These are phyloP conservation scores for Anagyrus pseudococci DNA, from an alignment of 2,888 invertebrate genomes.

Conservation along the genomic window DNA sequence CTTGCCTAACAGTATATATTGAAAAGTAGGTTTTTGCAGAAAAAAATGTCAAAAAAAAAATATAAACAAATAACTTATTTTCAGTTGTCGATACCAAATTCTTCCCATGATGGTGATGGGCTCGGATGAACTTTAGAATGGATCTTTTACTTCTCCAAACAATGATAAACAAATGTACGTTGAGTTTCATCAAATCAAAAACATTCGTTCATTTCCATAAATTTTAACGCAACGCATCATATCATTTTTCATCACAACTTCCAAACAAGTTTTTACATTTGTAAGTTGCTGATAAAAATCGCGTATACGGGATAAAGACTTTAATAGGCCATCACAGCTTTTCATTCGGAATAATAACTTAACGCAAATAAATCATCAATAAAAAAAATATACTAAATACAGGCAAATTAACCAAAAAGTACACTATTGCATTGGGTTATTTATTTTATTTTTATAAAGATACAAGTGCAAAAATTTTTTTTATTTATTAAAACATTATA, in stretches of 20 bases:
- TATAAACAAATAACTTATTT: conserved; percentile 34
- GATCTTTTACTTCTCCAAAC: conserved; percentile 26
- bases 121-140: conserved; percentile 38
- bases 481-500: neutral
- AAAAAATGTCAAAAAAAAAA: neutral
- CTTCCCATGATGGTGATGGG: conserved; percentile 39
- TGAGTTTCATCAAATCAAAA: conserved; percentile 22
- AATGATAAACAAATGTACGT: conserved; percentile 37
- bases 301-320: too few species aligned
- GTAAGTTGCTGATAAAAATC: too few species aligned
- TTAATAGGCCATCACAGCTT: too few species aligned
- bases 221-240: conserved; percentile 5
- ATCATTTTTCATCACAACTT: neutral
- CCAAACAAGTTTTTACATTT: conserved; percentile 1
- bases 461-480: neutral
- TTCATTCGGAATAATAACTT: neutral
- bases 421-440: neutral
- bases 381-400: neutral
- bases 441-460: neutral
- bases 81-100: conserved; percentile 41
- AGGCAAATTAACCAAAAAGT: neutral
- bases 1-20: too few species aligned
- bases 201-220: conserved; percentile 13
- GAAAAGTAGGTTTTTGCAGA: neutral
- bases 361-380: neutral